phyloP scores from a whole-genome alignment of 2,113 vertebrate species.

The Tenrec ecaudatus region DNA sequence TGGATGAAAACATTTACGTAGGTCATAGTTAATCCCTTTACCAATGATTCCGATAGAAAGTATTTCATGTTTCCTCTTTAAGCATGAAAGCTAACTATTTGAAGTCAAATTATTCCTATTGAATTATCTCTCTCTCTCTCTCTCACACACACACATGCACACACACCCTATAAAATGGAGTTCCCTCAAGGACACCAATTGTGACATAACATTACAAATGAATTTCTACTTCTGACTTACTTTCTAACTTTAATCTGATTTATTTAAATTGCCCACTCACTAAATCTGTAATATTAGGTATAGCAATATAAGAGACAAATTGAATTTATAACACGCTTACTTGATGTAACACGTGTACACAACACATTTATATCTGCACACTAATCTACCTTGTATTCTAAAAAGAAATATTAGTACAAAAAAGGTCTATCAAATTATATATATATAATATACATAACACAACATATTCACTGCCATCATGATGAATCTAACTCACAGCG shows the following conservation, averaged over 20 bases:
- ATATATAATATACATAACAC: no score
- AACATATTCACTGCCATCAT: no score
- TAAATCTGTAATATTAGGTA: not conserved
- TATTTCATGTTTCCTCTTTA: constrained; percentile 6
- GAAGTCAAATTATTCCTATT: not conserved
- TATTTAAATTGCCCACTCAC: not conserved
- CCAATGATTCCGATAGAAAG: not conserved
- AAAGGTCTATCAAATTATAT: no score
- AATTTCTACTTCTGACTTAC: not conserved
- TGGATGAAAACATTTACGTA: not conserved
- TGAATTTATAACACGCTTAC: no score
- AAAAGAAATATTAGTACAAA: no score
- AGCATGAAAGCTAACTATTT: not conserved
- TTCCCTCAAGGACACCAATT: not conserved
- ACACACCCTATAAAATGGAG: not conserved
- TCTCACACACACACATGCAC: no score
- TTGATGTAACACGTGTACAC: no score
- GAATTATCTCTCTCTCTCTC: not conserved
- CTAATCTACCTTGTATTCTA: no score
- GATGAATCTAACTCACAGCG: no score
- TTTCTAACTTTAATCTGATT: not conserved
- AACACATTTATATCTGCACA: no score
- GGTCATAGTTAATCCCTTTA: not conserved
- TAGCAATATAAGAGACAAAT: not conserved
- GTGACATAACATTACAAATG: not conserved